Evolutionary conservation across 2,113 vertebrate species (phyloP), one percentile per base, ranked within the genome.

Genomic region (Pterocles orientalis): DNA sequence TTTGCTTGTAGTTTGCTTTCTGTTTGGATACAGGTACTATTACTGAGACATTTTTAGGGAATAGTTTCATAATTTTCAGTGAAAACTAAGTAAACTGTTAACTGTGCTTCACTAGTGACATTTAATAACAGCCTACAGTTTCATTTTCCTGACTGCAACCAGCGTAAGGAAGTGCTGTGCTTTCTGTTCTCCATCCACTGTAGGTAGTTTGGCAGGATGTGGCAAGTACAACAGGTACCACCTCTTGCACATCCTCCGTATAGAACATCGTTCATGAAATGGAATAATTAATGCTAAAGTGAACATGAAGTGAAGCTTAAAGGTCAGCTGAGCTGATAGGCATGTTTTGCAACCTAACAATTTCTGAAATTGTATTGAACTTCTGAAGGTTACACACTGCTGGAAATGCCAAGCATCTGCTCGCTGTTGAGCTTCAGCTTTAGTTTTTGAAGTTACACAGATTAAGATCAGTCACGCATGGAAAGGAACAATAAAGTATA

Each of bases 341-440:
- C 64, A 34, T 75, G 91, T 84, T 95, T 94, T 86, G 83, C 69
- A 94, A 72, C 57, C 62, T 39, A 92, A 81, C 77, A 70, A 31
- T 92, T 83, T 91, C 13, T 34, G 83, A 91, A 81, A 81, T 43
- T 13, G 18, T 23, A 50, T 70, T 70, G 88, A 88, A 64, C 36
- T 86, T 54, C n/a, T 54, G 68, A 33, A 36, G 50, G 79, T 71
- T 73, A 24, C 45, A 31, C 29, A 4, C 18, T 19, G 51, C 41
- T 92, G 80, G 56, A 96, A 96, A 97, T 94, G 80, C 83, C 95
- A 94, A 79, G 39, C 69, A 73, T 50, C 86, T 86, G 88, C 82
- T 93, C 10, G 47, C 56, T 36, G 41, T 15, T 56, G 53, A 82
- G 79, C 50, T 41, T 20, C 58, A 4, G 56, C 68, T 62, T 61